Conservation (phyloP, 2,888 invertebrate species). For the Parasteatoda lunata region DNA sequence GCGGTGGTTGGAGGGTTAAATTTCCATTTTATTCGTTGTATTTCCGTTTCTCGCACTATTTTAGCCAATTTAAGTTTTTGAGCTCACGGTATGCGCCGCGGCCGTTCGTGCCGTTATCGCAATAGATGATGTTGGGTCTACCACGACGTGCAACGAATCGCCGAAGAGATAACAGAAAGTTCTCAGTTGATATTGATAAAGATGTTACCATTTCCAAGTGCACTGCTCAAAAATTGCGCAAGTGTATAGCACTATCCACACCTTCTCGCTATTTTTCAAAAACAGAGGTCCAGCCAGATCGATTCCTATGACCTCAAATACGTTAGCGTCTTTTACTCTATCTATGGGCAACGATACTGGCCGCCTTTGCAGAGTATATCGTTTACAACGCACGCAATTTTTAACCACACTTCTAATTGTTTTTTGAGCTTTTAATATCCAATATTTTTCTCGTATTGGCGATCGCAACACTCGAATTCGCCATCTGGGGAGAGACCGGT, state of each 20-base stretch:
- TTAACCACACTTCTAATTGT: background rate
- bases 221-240: constrained; percentile 4
- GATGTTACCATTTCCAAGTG: constrained; percentile 6
- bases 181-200: constrained; percentile 1
- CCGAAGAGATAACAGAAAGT: background rate
- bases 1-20: background rate
- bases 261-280: constrained; percentile 5
- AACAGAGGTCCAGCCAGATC: background rate
- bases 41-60: background rate
- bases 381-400: background rate
- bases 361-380: background rate
- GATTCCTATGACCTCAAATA: background rate
- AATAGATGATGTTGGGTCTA: background rate
- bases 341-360: background rate
- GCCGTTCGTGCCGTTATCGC: background rate
- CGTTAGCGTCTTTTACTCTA: background rate
- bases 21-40: background rate
- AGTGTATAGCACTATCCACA: background rate
- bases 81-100: background rate
- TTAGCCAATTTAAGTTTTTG: background rate
- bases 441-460: background rate
- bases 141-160: background rate
- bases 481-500: too few species aligned
- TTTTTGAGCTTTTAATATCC: background rate
- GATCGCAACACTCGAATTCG: too few species aligned